Evolutionary conservation across 2,797 vertebrate species (phyloP).

Genomic region (Thamnophis elegans): DNA sequence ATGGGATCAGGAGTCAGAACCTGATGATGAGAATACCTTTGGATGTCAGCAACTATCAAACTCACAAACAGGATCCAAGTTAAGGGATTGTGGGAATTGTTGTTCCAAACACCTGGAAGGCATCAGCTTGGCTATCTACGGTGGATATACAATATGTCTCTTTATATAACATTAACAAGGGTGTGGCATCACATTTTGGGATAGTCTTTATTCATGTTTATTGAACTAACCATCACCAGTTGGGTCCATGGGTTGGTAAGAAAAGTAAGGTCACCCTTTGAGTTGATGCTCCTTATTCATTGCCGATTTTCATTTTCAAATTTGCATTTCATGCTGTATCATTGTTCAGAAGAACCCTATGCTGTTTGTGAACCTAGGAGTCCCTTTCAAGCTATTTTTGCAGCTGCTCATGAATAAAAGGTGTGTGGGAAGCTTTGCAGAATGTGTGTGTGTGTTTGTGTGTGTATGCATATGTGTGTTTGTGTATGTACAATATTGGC

Average conservation of each 20-base stretch:
- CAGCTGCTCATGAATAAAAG: neutral
- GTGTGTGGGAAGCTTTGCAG: conserved; percentile 37
- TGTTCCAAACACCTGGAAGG: neutral
- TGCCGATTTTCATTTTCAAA: neutral
- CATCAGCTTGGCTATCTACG: neutral
- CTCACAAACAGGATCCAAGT: neutral
- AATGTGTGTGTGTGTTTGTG: neutral
- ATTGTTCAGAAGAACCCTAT: neutral
- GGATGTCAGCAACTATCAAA: neutral
- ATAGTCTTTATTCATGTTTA: neutral
- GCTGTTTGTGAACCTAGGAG: neutral
- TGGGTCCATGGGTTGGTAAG: neutral
- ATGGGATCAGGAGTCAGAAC: neutral
- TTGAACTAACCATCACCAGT: neutral
- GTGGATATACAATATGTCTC: neutral
- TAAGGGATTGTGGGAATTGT: neutral
- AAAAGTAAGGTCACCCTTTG: neutral
- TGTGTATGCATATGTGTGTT: conserved; percentile 49
- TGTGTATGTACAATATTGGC: neutral
- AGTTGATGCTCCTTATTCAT: neutral
- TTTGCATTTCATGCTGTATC: neutral
- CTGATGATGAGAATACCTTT: neutral
- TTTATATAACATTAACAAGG: neutral
- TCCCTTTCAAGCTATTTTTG: neutral
- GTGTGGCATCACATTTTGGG: neutral